Evolutionary conservation across 2,113 vertebrate genomes (phyloP), one percentile per base, ranked within the genome.

Genomic region (Ailurus styani): DNA sequence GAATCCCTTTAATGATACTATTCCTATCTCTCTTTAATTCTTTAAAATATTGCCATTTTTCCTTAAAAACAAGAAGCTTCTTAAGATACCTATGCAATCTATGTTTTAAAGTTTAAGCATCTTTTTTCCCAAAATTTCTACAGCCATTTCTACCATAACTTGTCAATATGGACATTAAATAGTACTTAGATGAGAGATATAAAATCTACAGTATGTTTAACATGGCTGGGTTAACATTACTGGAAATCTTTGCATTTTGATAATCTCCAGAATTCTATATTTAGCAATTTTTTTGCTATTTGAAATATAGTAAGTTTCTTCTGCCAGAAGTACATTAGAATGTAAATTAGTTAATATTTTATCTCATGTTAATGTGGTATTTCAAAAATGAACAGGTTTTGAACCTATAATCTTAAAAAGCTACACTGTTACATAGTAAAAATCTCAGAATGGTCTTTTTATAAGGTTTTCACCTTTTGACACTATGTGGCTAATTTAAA

Each of bases 271-370:
- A 79, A 91, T 97, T 73, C 37, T 89, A 50, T 68, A 86, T 25
- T 79, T 95, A 72, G 52, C 60, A 42, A 45, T 70, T 83, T 90
- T 95, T 93, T 93, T 40, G 15, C 70, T 96, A 47, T 72, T 64
- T 97, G 85, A 96, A 97, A 97, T 97, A 95, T 52, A 42, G 8
- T 86, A 79, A 90, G 6, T 66, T n/a, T 96, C n/a, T 96, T 96
- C 55, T 93, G 50, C 88, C 75, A 94, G 86, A 70, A 79, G 50
- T 77, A 94, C 8, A 77, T 97, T 96, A 90, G 79, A 90, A 91
- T 96, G 70, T 52, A 90, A 97, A 97, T 97, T 68, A 91, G 54
- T 78, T 95, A 97, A 97, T 92, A 88, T n/a, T 52, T 97, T 93
- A 72, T 90, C 54, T 87, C 50, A 45, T 87, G 55, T 75, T 97